Evolutionary conservation across 2,888 invertebrate species (phyloP).

Genomic region (Artemia sinica): DNA sequence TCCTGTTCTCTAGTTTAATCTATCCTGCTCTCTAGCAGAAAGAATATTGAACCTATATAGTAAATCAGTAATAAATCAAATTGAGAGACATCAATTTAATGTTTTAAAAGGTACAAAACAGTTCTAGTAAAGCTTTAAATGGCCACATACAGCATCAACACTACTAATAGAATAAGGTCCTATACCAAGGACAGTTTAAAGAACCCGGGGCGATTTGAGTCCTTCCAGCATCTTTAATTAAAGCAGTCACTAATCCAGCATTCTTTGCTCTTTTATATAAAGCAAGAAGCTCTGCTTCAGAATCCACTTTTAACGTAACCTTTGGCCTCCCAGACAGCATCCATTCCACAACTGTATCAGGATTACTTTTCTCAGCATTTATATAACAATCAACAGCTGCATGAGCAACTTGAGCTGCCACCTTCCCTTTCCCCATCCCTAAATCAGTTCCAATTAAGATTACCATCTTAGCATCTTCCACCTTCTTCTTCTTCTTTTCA

Average conservation of each 20-base stretch:
- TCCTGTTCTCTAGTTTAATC: no score
- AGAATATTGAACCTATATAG: no score
- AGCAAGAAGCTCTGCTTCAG: slow-evolving; percentile 49
- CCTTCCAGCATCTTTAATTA: slow-evolving; percentile 75
- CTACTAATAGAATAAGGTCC: slow-evolving; percentile 65
- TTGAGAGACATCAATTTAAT: neutral
- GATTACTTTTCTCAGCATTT: slow-evolving; percentile 43
- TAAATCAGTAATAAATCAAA: no score
- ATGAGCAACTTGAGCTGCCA: slow-evolving; percentile 70
- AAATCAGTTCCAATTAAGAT: slow-evolving; percentile 71
- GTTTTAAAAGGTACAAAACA: no score
- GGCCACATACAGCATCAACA: slow-evolving; percentile 66
- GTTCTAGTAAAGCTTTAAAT: slow-evolving; percentile 59
- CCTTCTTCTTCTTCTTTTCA: no score
- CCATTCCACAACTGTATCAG: slow-evolving; percentile 46
- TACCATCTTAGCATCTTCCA: slow-evolving; percentile 46
- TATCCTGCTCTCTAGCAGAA: no score
- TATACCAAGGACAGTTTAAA: slow-evolving; percentile 71
- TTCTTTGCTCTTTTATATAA: slow-evolving; percentile 50
- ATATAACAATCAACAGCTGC: slow-evolving; percentile 77
- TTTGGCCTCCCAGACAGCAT: slow-evolving; percentile 62
- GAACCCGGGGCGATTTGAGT: slow-evolving; percentile 79
- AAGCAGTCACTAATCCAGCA: slow-evolving; percentile 48
- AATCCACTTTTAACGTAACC: slow-evolving; percentile 62
- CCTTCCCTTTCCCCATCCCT: slow-evolving; percentile 87